Percentiles rank a stretch among this genome's conserved stretches.
Evolutionary conservation across 30 jellyfish, hydroid and myxozoan genomes (phyloP).

Genomic region (Chrysaora quinquecirrha): DNA sequence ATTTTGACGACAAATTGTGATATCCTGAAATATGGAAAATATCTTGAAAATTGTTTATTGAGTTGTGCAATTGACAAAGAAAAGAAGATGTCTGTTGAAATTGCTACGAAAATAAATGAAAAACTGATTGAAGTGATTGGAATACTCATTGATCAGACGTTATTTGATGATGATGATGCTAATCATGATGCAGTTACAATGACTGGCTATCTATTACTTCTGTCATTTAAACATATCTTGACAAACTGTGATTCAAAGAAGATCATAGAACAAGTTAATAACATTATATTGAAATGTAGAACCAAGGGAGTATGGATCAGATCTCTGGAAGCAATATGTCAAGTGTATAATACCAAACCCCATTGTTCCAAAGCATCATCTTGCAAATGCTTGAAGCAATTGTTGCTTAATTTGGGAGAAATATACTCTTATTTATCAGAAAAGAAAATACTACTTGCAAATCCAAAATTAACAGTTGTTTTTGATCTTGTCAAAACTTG

Average conservation of each 20-base stretch:
- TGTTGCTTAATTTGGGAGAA: constrained; percentile 12
- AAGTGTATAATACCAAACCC: constrained; percentile 27
- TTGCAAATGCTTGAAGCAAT: constrained; percentile 56
- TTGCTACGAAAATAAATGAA: not conserved
- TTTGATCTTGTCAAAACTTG: constrained; percentile 38
- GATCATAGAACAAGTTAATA: not conserved
- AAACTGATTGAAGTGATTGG: not conserved
- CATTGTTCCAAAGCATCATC: constrained; percentile 2
- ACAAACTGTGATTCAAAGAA: constrained; percentile 22
- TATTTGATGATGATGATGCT: not conserved
- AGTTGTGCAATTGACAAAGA: constrained; percentile 22
- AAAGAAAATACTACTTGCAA: constrained; percentile 22
- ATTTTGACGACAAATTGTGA: constrained; percentile 12
- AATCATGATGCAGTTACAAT: constrained; percentile 15
- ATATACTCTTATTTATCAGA: constrained; percentile 10
- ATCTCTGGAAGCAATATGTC: constrained; percentile 7
- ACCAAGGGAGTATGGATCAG: not conserved
- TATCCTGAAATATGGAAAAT: constrained; percentile 39
- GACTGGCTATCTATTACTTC: constrained; percentile 10
- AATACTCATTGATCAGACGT: not conserved
- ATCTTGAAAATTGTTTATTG: constrained; percentile 32
- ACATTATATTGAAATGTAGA: not conserved
- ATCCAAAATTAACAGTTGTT: constrained; percentile 33
- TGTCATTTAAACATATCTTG: constrained; percentile 23
- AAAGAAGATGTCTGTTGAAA: not conserved